phyloP scores from a whole-genome alignment of 2,888 invertebrate genomes.

The Sinopyrophorus schimmeli region DNA sequence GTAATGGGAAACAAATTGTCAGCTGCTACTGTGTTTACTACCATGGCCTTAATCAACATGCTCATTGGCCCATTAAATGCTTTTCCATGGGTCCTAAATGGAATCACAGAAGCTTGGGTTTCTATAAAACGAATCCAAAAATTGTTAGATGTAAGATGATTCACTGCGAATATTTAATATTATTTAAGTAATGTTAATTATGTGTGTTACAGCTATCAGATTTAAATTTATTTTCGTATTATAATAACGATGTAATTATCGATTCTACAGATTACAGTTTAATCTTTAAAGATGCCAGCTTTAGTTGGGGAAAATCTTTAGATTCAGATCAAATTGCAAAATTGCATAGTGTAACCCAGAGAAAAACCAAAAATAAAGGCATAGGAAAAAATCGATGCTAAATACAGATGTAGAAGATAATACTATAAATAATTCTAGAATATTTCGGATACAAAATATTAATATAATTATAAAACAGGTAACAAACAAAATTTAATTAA shows the following conservation, averaged over 20 bases:
- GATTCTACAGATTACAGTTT: constrained; percentile 60
- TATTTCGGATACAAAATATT: constrained; percentile 53
- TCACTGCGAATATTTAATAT: not conserved
- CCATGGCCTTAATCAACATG: constrained; percentile 93
- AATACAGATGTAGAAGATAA: constrained; percentile 28
- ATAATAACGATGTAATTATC: constrained; percentile 57
- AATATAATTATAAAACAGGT: constrained; percentile 56
- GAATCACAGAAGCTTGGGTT: constrained; percentile 94
- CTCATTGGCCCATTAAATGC: constrained; percentile 94
- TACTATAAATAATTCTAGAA: constrained; percentile 18
- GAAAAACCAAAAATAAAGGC: constrained; percentile 57
- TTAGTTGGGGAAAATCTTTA: constrained; percentile 61
- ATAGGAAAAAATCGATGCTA: constrained; percentile 53
- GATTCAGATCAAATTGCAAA: constrained; percentile 46
- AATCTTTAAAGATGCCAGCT: constrained; percentile 63
- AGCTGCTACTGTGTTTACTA: constrained; percentile 92
- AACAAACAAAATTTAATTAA: constrained; percentile 14
- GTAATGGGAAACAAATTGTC: constrained; percentile 77
- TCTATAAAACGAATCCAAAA: constrained; percentile 86
- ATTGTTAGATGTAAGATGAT: constrained; percentile 70
- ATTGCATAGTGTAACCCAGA: constrained; percentile 42
- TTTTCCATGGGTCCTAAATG: constrained; percentile 98
- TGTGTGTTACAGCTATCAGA: constrained; percentile 60
- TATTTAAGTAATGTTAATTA: not conserved
- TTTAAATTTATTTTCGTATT: constrained; percentile 66